These are phyloP conservation scores for Dasyurus viverrinus DNA, from an alignment of 2,113 vertebrate species.

Conservation along the genomic window DNA sequence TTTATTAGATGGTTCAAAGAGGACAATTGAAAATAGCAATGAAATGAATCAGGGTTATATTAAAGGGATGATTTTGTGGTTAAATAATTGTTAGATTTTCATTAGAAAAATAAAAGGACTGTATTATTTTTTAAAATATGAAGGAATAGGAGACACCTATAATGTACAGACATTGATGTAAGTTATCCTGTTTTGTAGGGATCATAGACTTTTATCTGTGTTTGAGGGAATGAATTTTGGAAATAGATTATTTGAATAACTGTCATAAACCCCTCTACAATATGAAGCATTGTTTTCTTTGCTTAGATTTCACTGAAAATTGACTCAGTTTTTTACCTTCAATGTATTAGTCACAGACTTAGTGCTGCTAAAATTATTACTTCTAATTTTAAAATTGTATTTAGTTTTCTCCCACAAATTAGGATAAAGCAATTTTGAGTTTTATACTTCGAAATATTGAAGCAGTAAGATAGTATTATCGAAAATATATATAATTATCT, in stretches of 20 bases:
- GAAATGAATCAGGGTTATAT: background rate
- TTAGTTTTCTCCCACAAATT: conserved; percentile 9
- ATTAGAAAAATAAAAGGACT: background rate
- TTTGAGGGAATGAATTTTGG: background rate
- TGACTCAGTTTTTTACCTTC: background rate
- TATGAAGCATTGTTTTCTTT: background rate
- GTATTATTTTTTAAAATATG: conserved; percentile 14
- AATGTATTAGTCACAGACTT: background rate
- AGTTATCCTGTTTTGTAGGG: background rate
- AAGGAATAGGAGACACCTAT: background rate
- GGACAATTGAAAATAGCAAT: background rate
- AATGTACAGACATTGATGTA: background rate
- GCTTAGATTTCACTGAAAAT: background rate
- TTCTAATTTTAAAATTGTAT: background rate
- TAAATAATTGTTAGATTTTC: background rate
- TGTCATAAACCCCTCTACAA: background rate
- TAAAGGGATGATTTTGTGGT: background rate
- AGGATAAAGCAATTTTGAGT: background rate
- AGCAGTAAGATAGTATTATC: background rate
- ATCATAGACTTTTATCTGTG: background rate
- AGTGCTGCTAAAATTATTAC: background rate
- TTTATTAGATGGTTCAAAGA: background rate
- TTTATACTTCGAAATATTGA: background rate
- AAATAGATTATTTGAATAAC: background rate
- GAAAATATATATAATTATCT: background rate